Evolutionary conservation across 2,888 invertebrate genomes (phyloP).

Genomic region (Brachyopa scutellaris): DNA sequence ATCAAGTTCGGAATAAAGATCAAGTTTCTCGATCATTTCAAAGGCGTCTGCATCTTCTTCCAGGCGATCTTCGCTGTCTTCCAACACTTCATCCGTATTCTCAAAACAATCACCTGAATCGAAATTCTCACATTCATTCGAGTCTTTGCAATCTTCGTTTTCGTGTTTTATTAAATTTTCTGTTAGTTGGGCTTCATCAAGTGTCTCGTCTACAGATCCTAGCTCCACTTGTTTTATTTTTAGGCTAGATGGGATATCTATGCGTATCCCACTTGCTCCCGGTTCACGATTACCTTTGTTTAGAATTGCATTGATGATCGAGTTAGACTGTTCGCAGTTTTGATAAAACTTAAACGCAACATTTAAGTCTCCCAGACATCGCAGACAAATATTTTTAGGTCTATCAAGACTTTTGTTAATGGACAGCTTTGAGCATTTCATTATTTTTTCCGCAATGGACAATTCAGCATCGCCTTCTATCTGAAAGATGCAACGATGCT

Average conservation of each 20-base stretch:
- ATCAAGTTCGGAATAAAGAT: conserved; percentile 26
- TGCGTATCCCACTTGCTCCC: conserved; percentile 66
- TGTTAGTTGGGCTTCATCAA: background rate
- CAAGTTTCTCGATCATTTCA: conserved; percentile 57
- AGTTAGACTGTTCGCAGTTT: conserved; percentile 79
- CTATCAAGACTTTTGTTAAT: conserved; percentile 74
- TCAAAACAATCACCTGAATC: conserved; percentile 37
- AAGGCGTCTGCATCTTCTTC: conserved; percentile 22
- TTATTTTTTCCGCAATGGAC: conserved; percentile 79
- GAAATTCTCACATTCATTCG: conserved; percentile 50
- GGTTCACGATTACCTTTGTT: conserved; percentile 65
- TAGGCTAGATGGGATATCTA: conserved; percentile 76
- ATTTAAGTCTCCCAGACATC: conserved; percentile 78
- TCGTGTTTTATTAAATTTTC: conserved; percentile 38
- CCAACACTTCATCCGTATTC: conserved; percentile 30
- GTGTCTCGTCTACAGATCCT: background rate
- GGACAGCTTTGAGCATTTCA: conserved; percentile 77
- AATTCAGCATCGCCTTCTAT: conserved; percentile 76
- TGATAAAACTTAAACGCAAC: conserved; percentile 79
- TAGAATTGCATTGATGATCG: conserved; percentile 77
- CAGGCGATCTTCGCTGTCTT: conserved; percentile 36
- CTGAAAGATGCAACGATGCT: conserved; percentile 77
- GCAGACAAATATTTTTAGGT: conserved; percentile 79
- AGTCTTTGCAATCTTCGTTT: conserved; percentile 36
- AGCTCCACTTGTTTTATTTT: conserved; percentile 75